Evolutionary conservation across 1,140 invertebrate species (phyloP).

Genomic region (Plutomurus gul): DNA sequence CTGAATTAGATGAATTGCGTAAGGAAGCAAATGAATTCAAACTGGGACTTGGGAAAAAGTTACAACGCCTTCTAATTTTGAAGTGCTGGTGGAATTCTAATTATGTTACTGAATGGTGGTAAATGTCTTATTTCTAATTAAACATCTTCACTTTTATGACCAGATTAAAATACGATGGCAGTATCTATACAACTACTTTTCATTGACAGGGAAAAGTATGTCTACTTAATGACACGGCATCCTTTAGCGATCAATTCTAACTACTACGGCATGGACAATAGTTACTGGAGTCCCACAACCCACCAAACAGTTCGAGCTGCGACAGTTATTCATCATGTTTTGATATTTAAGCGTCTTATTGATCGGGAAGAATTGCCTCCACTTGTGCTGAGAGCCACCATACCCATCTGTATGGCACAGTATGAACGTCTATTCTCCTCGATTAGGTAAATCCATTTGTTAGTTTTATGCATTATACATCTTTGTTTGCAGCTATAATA

Average conservation of each 20-base stretch:
- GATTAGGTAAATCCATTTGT: too few relatives aligned
- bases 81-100: constrained; percentile 63
- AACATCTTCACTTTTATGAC: too few relatives aligned
- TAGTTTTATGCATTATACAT: too few relatives aligned
- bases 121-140: constrained; percentile 48
- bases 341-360: constrained; percentile 60
- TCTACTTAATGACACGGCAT: constrained; percentile 57
- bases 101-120: constrained; percentile 65
- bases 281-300: constrained; percentile 59
- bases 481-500: too few relatives aligned
- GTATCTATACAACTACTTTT: too few relatives aligned
- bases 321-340: constrained; percentile 57
- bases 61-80: constrained; percentile 60
- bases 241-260: constrained; percentile 59
- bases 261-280: constrained; percentile 59
- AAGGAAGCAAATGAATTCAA: constrained; percentile 60
- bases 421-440: constrained; percentile 59
- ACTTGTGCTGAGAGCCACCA: constrained; percentile 60
- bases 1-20: constrained; percentile 58
- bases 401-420: constrained; percentile 60
- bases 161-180: too few relatives aligned
- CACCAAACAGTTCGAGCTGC: constrained; percentile 59
- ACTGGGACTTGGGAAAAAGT: constrained; percentile 58
- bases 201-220: constrained; percentile 60
- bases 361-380: constrained; percentile 61